phyloP scores from a whole-genome alignment of 2,113 vertebrate species.

The Neodontobutis hainanensis region DNA sequence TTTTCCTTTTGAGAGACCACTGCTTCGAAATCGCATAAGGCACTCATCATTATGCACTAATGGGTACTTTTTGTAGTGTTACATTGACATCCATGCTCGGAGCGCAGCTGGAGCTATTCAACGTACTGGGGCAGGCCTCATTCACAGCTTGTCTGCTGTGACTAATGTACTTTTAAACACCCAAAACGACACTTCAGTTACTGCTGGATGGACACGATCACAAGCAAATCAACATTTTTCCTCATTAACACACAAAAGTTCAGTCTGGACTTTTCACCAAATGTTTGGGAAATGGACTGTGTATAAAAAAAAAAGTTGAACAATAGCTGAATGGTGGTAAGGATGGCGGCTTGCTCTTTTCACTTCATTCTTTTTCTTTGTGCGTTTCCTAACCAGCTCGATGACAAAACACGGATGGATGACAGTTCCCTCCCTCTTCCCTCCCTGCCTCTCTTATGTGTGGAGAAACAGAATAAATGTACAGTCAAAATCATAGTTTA shows the following conservation, averaged over 20 bases:
- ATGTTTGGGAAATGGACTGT: constrained; percentile 54
- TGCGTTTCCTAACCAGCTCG: constrained; percentile 73
- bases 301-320: constrained; percentile 56
- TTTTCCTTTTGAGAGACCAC: constrained; percentile 81
- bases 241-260: constrained; percentile 74
- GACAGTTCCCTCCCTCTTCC: constrained; percentile 47
- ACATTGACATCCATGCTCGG: constrained; percentile 83
- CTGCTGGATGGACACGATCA: constrained; percentile 76
- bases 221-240: constrained; percentile 78
- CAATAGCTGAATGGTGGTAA: constrained; percentile 63
- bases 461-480: constrained; percentile 81
- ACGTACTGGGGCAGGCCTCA: constrained; percentile 80
- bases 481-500: constrained; percentile 89
- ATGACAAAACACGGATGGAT: constrained; percentile 78
- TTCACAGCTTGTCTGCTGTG: constrained; percentile 82
- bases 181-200: constrained; percentile 77
- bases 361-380: constrained; percentile 41
- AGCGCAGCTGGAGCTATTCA: constrained; percentile 81
- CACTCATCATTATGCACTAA: constrained; percentile 89
- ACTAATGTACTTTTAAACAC: constrained; percentile 81
- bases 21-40: constrained; percentile 84
- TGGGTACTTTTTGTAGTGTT: constrained; percentile 86
- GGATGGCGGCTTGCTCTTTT: constrained; percentile 46
- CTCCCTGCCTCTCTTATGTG: constrained; percentile 49
- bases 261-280: constrained; percentile 79